Evolutionary conservation across 2,888 invertebrate species (phyloP), one percentile per base, ranked within the genome.

Genomic region (Pammene fasciana): DNA sequence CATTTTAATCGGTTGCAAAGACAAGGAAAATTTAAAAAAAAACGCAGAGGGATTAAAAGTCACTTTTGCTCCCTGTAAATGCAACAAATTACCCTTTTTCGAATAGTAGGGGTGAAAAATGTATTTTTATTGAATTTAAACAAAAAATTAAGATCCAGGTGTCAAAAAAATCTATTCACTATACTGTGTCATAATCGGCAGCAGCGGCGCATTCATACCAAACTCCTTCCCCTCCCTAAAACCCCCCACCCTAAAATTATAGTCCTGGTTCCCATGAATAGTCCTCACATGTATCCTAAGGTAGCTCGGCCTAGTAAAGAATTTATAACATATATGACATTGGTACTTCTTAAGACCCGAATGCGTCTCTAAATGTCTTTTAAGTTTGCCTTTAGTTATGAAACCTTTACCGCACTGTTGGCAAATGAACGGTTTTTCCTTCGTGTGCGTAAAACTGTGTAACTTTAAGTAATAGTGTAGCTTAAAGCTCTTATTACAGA

Each of bases 351-450:
- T 92, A 0, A 91, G 59, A 0, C 92, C 92, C 0, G 88, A 82
- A 10, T 92, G 92, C 0, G 92, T 90, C 56, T 92, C 92, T 6
- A 90, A 14, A 13, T 92, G 92, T 0, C 92, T 68, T n/a, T 92
- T 92, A 0, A 92, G 64, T 26, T 92, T 92, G 0, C 92, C 92
- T 9, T 87, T 83, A 0, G 92, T 92, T 0, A 92, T 92, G 46
- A 92, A 92, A 0, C 92, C 92, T 41, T 92, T 92, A 0, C 90
- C 92, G 54, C 92, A 92, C 73, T 91, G 90, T 67, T 91, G 90
- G 67, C 92, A 92, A 0, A 89, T 89, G 65, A 85, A 90, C 0
- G 92, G 92, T 36, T 90, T 90, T 48, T 92, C 92, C 43, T 92
- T 92, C 0, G 91, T 88, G 60, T 92, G 92, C 0, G 91, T 92